phyloP scores from a whole-genome alignment of 2,113 vertebrate species.

The Romanogobio albipinnatus region DNA sequence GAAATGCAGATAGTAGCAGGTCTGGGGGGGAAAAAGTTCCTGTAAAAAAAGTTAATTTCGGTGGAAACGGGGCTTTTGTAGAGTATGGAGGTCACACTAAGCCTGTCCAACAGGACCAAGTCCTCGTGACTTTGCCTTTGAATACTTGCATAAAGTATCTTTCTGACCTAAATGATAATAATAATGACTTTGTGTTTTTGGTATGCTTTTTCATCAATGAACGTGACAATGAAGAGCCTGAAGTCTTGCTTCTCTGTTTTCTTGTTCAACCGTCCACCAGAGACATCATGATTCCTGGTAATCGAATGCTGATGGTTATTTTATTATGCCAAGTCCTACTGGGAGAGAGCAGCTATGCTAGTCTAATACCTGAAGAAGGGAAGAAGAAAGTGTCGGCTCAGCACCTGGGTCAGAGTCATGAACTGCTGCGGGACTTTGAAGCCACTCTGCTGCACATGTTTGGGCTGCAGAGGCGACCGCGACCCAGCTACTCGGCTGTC shows the following conservation, averaged over 20 bases:
- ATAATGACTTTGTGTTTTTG: not conserved
- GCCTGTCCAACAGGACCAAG: not conserved
- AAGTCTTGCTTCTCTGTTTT: constrained; percentile 29
- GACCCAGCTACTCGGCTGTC: constrained; percentile 87
- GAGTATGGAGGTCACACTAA: not conserved
- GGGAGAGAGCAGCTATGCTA: constrained; percentile 96
- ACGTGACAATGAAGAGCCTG: not conserved
- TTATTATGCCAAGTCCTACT: constrained; percentile 99
- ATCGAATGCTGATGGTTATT: constrained; percentile 99
- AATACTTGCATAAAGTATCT: not conserved
- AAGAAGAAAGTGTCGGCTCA: constrained; percentile 90
- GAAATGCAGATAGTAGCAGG: too few species aligned
- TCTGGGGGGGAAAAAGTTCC: too few species aligned
- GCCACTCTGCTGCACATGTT: constrained; percentile 98
- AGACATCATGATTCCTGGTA: constrained; percentile 99
- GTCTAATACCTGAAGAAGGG: constrained; percentile 96
- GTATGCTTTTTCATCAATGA: not conserved
- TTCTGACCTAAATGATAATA: not conserved
- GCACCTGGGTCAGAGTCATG: constrained; percentile 56
- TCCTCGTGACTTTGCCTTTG: not conserved
- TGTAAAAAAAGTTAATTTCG: too few species aligned
- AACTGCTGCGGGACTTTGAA: constrained; percentile 97
- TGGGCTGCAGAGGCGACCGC: constrained; percentile 91
- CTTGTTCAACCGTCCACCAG: constrained; percentile 66
- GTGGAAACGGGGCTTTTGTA: too few species aligned